These are phyloP conservation scores for Hypotaenidia okinawae DNA, from an alignment of 2,797 vertebrate genomes.

Conservation along the genomic window DNA sequence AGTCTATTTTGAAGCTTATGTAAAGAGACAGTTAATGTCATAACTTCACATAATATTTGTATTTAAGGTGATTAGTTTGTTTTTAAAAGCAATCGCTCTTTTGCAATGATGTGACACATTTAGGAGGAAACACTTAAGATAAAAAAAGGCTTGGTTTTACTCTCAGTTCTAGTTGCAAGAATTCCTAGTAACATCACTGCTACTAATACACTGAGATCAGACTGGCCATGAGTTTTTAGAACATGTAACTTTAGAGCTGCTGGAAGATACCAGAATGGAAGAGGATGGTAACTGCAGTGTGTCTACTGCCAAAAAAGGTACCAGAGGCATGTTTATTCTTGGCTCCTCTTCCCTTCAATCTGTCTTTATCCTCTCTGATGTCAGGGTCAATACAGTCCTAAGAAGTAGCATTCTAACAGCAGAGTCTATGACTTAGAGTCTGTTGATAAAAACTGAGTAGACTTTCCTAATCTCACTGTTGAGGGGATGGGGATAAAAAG, in stretches of 20 bases:
- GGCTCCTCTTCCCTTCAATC: neutral
- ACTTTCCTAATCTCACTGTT: neutral
- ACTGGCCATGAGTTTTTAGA: neutral
- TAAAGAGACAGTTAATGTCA: slow-evolving; percentile 2
- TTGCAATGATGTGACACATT: neutral
- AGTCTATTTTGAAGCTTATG: neutral
- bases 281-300: neutral
- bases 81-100: neutral
- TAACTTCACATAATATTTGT: neutral
- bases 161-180: neutral
- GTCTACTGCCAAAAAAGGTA: neutral
- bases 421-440: neutral
- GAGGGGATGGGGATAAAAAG: neutral
- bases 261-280: neutral
- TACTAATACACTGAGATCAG: neutral
- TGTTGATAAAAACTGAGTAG: neutral
- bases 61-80: neutral
- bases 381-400: neutral
- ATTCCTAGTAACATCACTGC: neutral
- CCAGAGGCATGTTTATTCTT: neutral
- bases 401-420: neutral
- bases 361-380: neutral
- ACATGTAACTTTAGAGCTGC: neutral
- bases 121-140: neutral
- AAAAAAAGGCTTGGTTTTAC: neutral